phyloP scores from a whole-genome alignment of 2,113 vertebrate genomes.

The Cinclus cinclus region DNA sequence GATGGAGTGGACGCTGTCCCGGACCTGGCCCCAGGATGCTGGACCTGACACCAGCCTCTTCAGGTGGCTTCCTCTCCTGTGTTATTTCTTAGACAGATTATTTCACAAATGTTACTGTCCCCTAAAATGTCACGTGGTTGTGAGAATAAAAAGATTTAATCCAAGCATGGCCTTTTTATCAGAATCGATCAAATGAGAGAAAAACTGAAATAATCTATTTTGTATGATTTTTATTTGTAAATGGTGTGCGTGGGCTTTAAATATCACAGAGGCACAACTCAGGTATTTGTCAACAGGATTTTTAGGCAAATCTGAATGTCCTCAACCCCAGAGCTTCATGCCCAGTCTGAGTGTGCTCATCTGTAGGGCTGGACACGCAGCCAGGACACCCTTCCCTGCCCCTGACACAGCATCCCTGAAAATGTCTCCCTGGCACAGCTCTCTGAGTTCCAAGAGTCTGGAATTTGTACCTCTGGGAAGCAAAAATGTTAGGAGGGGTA shows the following conservation, averaged over 20 bases:
- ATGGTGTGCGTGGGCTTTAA: accelerated
- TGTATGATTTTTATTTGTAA: neutral
- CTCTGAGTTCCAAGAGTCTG: neutral
- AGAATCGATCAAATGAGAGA: neutral
- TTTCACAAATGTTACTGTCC: neutral
- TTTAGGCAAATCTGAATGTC: neutral
- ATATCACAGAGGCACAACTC: neutral
- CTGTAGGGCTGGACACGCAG: accelerated
- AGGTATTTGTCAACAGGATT: neutral
- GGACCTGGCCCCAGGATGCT: neutral
- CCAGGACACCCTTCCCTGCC: neutral
- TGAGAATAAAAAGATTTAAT: slow-evolving; percentile 12
- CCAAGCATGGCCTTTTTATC: neutral
- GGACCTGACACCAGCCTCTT: neutral
- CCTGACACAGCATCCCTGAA: neutral
- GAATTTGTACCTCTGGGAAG: neutral
- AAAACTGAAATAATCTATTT: neutral
- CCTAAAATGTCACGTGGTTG: neutral
- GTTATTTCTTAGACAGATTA: neutral
- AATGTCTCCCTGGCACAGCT: neutral
- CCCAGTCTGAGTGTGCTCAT: neutral
- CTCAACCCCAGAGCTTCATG: neutral
- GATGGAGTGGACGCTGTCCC: neutral
- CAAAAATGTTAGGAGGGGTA: neutral
- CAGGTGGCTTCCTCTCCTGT: neutral